A percentile compares a stretch with the other conserved stretches of the same genome.
Conservation (phyloP, 2,113 vertebrate genomes). For the Lophius piscatorius region DNA sequence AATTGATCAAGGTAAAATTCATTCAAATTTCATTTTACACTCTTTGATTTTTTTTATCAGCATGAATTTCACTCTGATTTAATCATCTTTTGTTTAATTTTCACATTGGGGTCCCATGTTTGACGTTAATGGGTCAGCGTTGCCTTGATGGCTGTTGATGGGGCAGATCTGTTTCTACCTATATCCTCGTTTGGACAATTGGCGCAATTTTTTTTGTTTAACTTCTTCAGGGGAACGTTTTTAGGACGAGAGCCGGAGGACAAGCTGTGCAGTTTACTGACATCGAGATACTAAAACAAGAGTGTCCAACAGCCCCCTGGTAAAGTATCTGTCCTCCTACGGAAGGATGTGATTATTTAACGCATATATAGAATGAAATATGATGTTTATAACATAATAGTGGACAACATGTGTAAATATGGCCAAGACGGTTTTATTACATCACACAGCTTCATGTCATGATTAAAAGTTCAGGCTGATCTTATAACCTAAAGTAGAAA, state of each 20-base stretch:
- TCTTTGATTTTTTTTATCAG: slow-evolving; percentile 5
- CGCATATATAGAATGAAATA: not conserved
- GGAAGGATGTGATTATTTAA: not conserved
- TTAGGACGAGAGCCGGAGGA: slow-evolving; percentile 90
- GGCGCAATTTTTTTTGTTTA: not conserved
- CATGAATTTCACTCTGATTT: slow-evolving; percentile 12
- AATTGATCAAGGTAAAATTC: slow-evolving; percentile 91
- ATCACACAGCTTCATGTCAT: not conserved
- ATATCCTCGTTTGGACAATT: not conserved
- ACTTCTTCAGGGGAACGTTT: slow-evolving; percentile 88
- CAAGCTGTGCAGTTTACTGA: slow-evolving; percentile 96
- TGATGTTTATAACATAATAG: not conserved
- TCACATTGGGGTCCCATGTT: not conserved
- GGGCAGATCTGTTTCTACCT: not conserved
- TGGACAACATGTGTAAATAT: not conserved
- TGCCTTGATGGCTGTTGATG: not conserved
- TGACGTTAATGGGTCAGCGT: not conserved
- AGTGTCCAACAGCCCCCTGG: slow-evolving; percentile 83
- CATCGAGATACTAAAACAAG: slow-evolving; percentile 90
- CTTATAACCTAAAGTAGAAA: not conserved
- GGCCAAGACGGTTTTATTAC: no score
- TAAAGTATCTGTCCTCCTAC: not conserved
- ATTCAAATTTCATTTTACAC: slow-evolving; percentile 13
- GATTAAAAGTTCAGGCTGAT: not conserved
- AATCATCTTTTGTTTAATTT: slow-evolving; percentile 13